Conservation (phyloP, 2,797 vertebrate species). For the Pagetopsis macropterus region DNA sequence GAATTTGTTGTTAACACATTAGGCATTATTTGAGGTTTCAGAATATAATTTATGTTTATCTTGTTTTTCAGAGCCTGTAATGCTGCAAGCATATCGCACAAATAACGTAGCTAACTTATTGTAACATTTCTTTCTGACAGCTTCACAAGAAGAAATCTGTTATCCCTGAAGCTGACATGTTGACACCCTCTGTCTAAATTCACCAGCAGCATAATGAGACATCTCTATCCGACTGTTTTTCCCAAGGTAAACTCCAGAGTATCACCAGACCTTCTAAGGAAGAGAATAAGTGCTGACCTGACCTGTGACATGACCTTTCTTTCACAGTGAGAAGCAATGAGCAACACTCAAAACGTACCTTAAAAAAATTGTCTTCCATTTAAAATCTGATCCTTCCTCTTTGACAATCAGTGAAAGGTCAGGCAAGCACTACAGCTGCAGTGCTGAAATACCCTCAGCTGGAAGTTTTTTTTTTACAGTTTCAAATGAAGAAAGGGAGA, state of each 20-base stretch:
- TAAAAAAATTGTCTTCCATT: conserved; percentile 49
- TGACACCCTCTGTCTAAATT: conserved; percentile 73
- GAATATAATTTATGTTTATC: neutral
- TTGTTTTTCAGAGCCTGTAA: neutral
- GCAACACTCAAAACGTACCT: conserved; percentile 37
- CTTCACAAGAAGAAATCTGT: conserved; percentile 59
- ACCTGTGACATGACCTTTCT: conserved; percentile 73
- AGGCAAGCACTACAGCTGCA: conserved; percentile 46
- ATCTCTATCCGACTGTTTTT: conserved; percentile 58
- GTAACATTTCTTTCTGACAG: conserved; percentile 37
- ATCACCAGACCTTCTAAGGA: conserved; percentile 48
- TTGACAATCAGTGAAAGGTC: conserved; percentile 73
- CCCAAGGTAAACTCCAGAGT: conserved; percentile 66
- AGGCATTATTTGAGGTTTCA: neutral
- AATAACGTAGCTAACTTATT: conserved; percentile 6
- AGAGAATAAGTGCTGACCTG: conserved; percentile 57
- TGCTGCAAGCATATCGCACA: neutral
- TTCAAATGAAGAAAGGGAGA: conserved; percentile 27
- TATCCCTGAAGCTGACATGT: conserved; percentile 50
- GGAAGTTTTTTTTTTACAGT: conserved; percentile 61
- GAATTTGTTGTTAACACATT: too few species aligned
- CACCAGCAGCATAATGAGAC: conserved; percentile 68
- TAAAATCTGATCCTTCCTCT: conserved; percentile 70
- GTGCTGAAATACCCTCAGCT: conserved; percentile 58
- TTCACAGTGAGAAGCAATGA: conserved; percentile 56